Percentiles rank a stretch among this genome's conserved stretches.
Conservation (phyloP, 2,888 invertebrate species). For the Polia nebulosa region DNA sequence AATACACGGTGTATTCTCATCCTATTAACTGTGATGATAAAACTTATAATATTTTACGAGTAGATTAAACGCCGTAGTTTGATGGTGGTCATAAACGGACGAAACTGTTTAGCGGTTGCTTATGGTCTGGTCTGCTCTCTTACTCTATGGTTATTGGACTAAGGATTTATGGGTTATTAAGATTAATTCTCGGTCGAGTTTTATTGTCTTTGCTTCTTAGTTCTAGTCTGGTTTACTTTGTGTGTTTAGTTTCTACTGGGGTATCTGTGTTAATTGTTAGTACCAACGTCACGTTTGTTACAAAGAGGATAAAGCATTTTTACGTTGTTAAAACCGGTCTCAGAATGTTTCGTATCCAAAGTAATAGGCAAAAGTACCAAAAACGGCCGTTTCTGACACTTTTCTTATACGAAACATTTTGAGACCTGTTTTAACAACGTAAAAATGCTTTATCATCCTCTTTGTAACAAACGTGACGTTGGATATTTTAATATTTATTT, state of each 20-base stretch:
- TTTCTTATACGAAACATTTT: too few relatives aligned
- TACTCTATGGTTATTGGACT: constrained; percentile 13
- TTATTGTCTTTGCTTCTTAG: constrained; percentile 10
- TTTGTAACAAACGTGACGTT: too few relatives aligned
- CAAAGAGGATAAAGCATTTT: too few relatives aligned
- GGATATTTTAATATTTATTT: too few relatives aligned
- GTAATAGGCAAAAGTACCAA: too few relatives aligned
- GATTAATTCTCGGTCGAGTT: constrained; percentile 6
- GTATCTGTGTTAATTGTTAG: neutral
- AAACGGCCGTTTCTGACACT: too few relatives aligned
- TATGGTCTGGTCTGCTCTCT: neutral
- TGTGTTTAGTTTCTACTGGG: neutral
- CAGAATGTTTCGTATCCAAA: too few relatives aligned
- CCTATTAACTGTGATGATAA: constrained; percentile 48
- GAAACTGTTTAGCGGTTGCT: constrained; percentile 20
- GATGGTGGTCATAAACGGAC: constrained; percentile 45
- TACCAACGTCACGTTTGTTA: too few relatives aligned
- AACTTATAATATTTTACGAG: constrained; percentile 55
- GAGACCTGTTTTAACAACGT: too few relatives aligned
- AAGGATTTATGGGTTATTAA: constrained; percentile 41
- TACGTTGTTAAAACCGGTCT: too few relatives aligned
- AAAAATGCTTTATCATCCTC: too few relatives aligned
- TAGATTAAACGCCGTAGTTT: constrained; percentile 24
- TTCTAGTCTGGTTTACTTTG: constrained; percentile 27
- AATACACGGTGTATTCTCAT: constrained; percentile 62